Conservation (phyloP, 2,113 vertebrate genomes). For the Cercocebus atys region DNA sequence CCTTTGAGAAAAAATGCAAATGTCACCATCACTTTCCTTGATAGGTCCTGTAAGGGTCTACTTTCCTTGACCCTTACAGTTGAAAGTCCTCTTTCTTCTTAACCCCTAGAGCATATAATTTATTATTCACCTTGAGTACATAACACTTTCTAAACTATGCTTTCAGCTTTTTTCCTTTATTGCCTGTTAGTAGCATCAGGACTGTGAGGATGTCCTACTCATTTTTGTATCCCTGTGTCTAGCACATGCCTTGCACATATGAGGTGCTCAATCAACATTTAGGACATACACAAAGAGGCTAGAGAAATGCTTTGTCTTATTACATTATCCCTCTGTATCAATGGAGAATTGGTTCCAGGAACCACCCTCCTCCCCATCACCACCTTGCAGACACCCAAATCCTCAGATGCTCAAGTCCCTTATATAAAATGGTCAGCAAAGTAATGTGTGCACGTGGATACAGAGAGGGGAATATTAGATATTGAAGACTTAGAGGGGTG, state of each 20-base stretch:
- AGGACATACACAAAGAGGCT: background rate
- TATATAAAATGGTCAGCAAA: background rate
- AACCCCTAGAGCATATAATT: background rate
- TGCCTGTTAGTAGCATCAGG: background rate
- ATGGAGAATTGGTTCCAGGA: background rate
- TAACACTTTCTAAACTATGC: background rate
- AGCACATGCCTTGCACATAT: background rate
- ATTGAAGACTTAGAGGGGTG: too few relatives aligned
- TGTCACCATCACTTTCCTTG: background rate
- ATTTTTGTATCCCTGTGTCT: background rate
- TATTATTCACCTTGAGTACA: background rate
- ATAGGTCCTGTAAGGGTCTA: too few relatives aligned
- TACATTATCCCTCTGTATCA: background rate
- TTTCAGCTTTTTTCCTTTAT: background rate
- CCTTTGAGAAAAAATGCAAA: background rate
- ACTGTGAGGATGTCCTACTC: background rate
- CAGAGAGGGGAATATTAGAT: too few relatives aligned
- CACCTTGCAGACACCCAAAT: background rate
- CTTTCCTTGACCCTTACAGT: background rate
- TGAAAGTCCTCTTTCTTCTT: background rate
- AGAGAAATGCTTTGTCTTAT: constrained; percentile 2
- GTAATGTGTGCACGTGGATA: too few relatives aligned
- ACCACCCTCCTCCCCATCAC: too few relatives aligned
- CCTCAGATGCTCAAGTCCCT: background rate
- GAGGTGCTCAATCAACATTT: background rate